Evolutionary conservation across 2,797 vertebrate species (phyloP).

Genomic region (Pseudochromis fuscus): DNA sequence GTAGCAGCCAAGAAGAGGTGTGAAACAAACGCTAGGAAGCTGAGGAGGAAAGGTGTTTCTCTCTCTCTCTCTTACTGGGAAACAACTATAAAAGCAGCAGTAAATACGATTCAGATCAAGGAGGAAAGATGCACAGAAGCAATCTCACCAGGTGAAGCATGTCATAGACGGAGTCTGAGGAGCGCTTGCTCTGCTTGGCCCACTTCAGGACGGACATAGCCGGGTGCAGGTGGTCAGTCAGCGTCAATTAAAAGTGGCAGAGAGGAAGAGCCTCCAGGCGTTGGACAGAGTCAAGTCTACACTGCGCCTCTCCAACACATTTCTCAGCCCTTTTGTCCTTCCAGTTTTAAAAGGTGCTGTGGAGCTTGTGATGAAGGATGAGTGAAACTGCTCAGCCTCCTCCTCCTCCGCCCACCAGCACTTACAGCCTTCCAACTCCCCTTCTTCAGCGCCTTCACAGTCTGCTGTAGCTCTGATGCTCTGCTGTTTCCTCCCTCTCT

Average conservation of each 20-base stretch:
- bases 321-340: slow-evolving; percentile 50
- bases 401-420: slow-evolving; percentile 77
- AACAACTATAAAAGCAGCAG: slow-evolving; percentile 31
- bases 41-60: slow-evolving; percentile 36
- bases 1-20: slow-evolving; percentile 51
- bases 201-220: slow-evolving; percentile 90
- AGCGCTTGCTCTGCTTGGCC: slow-evolving; percentile 86
- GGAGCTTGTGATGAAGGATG: slow-evolving; percentile 70
- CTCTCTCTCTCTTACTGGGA: slow-evolving; percentile 20
- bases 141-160: slow-evolving; percentile 88
- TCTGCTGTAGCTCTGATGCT: slow-evolving; percentile 69
- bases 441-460: slow-evolving; percentile 62
- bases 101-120: slow-evolving; percentile 16
- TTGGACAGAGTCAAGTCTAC: slow-evolving; percentile 52
- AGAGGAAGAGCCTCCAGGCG: slow-evolving; percentile 51
- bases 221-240: slow-evolving; percentile 39
- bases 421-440: slow-evolving; percentile 72
- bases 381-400: slow-evolving; percentile 77
- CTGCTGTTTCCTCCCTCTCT: slow-evolving; percentile 41
- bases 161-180: slow-evolving; percentile 88
- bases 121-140: slow-evolving; percentile 18
- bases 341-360: slow-evolving; percentile 52
- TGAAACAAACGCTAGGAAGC: slow-evolving; percentile 37
- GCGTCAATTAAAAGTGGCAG: slow-evolving; percentile 49
- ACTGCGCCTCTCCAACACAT: slow-evolving; percentile 60